phyloP scores from a whole-genome alignment of 2,113 vertebrate species.

The Podarcis muralis region DNA sequence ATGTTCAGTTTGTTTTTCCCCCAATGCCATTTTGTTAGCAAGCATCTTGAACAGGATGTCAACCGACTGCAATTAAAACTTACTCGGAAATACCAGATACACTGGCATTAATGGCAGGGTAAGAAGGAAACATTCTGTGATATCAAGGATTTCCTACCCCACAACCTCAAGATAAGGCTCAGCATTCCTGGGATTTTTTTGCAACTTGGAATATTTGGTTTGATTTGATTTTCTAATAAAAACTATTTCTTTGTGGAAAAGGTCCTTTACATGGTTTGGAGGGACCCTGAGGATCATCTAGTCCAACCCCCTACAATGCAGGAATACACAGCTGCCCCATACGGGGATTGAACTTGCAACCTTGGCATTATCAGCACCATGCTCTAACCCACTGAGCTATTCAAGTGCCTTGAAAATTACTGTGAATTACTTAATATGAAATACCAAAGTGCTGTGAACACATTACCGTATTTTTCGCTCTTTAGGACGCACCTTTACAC shows the following conservation, averaged over 20 bases:
- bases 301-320: too few species aligned
- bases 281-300: too few species aligned
- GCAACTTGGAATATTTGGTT: background rate
- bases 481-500: too few species aligned
- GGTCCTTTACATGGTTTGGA: too few species aligned
- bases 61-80: slow-evolving; percentile 42
- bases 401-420: background rate
- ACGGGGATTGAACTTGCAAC: too few species aligned
- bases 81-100: slow-evolving; percentile 14
- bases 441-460: too few species aligned
- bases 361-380: too few species aligned
- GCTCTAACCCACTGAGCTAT: too few species aligned
- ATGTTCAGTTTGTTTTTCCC: slow-evolving; percentile 20
- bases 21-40: slow-evolving; percentile 39
- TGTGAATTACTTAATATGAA: background rate
- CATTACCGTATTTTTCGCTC: too few species aligned
- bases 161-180: background rate
- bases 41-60: slow-evolving; percentile 46
- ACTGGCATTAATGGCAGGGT: fast-evolving
- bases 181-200: background rate
- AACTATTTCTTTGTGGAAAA: background rate
- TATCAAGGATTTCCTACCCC: background rate
- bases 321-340: too few species aligned
- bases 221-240: background rate
- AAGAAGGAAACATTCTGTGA: background rate